Base-by-base conservation (phyloP, 2,888 invertebrate genomes). In the Alsophila aescularia region DNA sequence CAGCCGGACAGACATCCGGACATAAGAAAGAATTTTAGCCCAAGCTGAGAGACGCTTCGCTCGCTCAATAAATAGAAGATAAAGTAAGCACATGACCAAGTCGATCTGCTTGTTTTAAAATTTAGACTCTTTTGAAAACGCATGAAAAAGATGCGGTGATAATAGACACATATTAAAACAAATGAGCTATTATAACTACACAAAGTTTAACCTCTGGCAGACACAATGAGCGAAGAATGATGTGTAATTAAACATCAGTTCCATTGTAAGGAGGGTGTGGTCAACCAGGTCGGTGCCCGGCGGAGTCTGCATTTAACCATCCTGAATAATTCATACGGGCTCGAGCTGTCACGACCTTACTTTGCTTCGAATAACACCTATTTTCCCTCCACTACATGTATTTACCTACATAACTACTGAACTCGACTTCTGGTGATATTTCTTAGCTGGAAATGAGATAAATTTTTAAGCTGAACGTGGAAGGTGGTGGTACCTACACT, bases 251-350 rank as follows among this genome's bases (percentile, higher is more conserved):
- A 61, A 62, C 58, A 65, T 51, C 53, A 63, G 66, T 67, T 63
- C 63, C 50, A 68, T 64, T 72, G 68, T 68, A 58, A 66, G 69
- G 63, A 67, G 70, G 70, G 69, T 70, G 69, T 72, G 76, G 76
- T 77, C 72, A 77, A 62, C 66, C 62, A 64, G 59, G 73, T 65
- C 72, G 72, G 62, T 67, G 54, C 49, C 60, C 47, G 63, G 57
- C 57, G 57, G 60, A 56, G 60, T 70, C 75, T 77, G 79, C 75
- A 80, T 81, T 76, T 78, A 81, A 73, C 78, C 73, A 72, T 73
- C 73, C 73, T 86, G 83, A 85, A 87, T 87, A 79, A 87, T 87
- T 85, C 84, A 85, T 83, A 64, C 70, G 62, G 75, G 71, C 69
- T 77, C 70, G 73, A 57, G 73, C 77, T 79, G 78, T 77, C 82